Evolutionary conservation across 2,888 invertebrate genomes (phyloP), one percentile per base, ranked within the genome.

Genomic region (Rotaria sp.): DNA sequence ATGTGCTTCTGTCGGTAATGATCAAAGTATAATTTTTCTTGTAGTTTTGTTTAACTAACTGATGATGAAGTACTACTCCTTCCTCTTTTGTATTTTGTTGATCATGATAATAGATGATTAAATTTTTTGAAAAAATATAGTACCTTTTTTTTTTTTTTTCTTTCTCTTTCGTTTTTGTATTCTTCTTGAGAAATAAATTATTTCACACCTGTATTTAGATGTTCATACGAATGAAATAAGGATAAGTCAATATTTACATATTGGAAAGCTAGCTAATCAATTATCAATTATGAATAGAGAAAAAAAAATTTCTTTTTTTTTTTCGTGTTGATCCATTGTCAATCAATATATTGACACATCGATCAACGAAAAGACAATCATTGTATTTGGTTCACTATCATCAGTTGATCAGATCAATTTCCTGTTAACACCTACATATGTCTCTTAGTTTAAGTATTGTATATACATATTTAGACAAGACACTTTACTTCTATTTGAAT

Each of bases 371-470:
- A 59, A 59, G 57, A 59, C 30, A 59, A 59, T 59, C 26, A 59
- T 59, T 30, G 11, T 59, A 30, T 59, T 59, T 30, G n/a, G 26
- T 15, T 59, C 30, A n/a, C 21, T 30, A 67, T 67, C 67, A 67
- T 35, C 67, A 67, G 18, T 35, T 35, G 67, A 67, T 67, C 35
- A 35, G 67, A 67, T 67, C 67, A 67, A 67, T 67, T 67, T 67
- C 67, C 67, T 67, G 67, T 67, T 67, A 67, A 67, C 67, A 67
- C 67, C 67, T 67, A 67, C 30, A 67, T 35, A 67, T 67, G 21
- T 18, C 67, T 67, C 35, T 67, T 67, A 35, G 35, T 35, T 67
- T 67, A 67, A 67, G 67, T 67, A 67, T 18, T 38, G 35, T 67
- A 67, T 35, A 30, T 30, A 67, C 35, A 35, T 67, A 67, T 38